These are phyloP conservation scores for Pocota personata DNA, from an alignment of 2,888 invertebrate genomes.

Conservation along the genomic window DNA sequence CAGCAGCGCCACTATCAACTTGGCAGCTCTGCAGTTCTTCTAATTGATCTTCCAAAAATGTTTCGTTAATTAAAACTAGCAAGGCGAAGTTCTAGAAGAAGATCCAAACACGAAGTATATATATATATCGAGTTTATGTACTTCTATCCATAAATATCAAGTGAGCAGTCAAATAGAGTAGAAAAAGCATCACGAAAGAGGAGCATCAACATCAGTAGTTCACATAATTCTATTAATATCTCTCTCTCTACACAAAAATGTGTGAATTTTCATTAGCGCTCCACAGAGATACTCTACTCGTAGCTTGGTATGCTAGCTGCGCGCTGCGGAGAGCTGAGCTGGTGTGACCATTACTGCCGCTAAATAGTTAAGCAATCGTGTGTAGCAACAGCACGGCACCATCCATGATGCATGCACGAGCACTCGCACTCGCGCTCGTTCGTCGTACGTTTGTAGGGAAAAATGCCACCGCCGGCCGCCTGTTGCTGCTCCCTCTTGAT, in stretches of 20 bases:
- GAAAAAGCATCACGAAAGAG: slow-evolving; percentile 20
- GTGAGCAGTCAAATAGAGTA: slow-evolving; percentile 33
- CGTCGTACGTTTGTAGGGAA: slow-evolving; percentile 25
- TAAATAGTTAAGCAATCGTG: slow-evolving; percentile 65
- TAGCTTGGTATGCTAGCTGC: slow-evolving; percentile 5
- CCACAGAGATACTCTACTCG: slow-evolving; percentile 11
- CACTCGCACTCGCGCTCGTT: slow-evolving; percentile 54
- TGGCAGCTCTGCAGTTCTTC: slow-evolving; percentile 3
- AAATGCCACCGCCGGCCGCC: slow-evolving; percentile 16
- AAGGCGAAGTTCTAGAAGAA: slow-evolving; percentile 14
- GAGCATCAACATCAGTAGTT: slow-evolving; percentile 21
- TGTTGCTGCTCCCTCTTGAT: neutral
- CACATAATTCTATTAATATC: slow-evolving; percentile 68
- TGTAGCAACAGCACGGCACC: slow-evolving; percentile 52
- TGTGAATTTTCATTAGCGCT: slow-evolving; percentile 53
- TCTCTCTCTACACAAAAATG: slow-evolving; percentile 21
- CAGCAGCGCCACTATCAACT: neutral
- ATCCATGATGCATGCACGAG: slow-evolving; percentile 58
- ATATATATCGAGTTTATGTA: neutral
- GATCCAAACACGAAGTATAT: neutral
- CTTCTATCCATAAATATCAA: slow-evolving; percentile 56
- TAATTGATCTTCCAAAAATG: slow-evolving; percentile 46
- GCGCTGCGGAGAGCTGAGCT: slow-evolving; percentile 20
- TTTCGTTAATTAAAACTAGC: slow-evolving; percentile 21
- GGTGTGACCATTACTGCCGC: slow-evolving; percentile 52